Evolutionary conservation across 2,888 invertebrate genomes (phyloP).

Genomic region (Chesias legatella): DNA sequence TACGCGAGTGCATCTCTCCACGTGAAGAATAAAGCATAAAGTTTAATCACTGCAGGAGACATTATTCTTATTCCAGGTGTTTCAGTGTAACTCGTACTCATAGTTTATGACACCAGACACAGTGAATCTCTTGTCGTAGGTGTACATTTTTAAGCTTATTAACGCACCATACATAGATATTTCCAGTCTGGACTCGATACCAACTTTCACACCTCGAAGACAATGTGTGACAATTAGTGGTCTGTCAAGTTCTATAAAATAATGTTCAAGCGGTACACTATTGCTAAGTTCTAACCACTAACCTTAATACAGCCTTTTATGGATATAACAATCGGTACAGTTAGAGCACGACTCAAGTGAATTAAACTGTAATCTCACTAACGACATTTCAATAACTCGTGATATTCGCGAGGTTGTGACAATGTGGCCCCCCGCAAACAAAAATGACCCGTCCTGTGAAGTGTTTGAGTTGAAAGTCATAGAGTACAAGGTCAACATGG

Average conservation of each 20-base stretch:
- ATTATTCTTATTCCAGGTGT: too few species aligned
- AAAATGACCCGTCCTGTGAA: slow-evolving; percentile 1
- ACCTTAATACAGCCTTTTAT: slow-evolving; percentile 26
- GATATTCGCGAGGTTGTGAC: slow-evolving; percentile 42
- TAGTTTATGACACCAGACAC: too few species aligned
- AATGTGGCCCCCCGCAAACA: slow-evolving; percentile 24
- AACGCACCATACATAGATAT: too few species aligned
- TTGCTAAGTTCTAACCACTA: slow-evolving; percentile 16
- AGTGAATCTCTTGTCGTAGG: too few species aligned
- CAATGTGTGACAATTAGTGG: too few species aligned
- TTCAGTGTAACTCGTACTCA: too few species aligned
- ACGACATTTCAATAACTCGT: slow-evolving; percentile 57
- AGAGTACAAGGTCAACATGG: not conserved
- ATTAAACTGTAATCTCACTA: slow-evolving; percentile 46
- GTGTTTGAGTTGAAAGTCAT: slow-evolving; percentile 4
- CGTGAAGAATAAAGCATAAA: too few species aligned
- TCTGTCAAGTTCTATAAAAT: not conserved
- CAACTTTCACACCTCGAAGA: too few species aligned
- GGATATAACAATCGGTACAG: slow-evolving; percentile 45
- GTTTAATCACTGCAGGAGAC: too few species aligned
- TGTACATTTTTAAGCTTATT: too few species aligned
- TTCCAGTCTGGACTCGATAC: too few species aligned
- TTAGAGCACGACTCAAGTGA: slow-evolving; percentile 53
- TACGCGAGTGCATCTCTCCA: too few species aligned
- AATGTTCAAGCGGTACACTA: slow-evolving; percentile 4